Conservation (phyloP, 2,888 invertebrate genomes). For the Rambutsinella grinnellia region DNA sequence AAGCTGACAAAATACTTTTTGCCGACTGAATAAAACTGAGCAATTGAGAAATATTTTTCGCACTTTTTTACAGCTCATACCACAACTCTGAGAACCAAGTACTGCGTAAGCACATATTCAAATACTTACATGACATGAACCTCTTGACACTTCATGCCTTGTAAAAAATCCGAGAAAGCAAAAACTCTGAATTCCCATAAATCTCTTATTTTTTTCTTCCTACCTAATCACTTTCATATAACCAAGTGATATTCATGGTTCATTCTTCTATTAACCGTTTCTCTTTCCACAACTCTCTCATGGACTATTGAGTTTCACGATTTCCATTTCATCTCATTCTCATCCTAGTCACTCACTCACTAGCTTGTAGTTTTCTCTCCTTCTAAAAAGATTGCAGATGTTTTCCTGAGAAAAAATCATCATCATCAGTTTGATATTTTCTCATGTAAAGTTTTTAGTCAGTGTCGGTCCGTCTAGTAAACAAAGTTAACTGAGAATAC, state of each 20-base stretch:
- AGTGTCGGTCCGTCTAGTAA: background rate
- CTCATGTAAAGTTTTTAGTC: background rate
- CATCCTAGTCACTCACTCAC: no score
- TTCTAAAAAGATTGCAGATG: conserved; percentile 1
- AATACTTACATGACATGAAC: conserved; percentile 30
- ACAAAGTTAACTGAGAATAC: background rate
- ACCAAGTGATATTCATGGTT: background rate
- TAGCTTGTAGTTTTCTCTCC: background rate
- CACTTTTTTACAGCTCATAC: background rate
- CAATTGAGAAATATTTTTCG: background rate
- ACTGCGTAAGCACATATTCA: background rate
- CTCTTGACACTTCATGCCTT: conserved; percentile 30
- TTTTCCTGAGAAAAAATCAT: background rate
- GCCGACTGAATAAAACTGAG: background rate
- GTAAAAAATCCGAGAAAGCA: background rate
- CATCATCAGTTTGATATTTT: background rate
- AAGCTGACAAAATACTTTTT: no score
- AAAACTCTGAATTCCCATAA: background rate
- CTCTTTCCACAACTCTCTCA: conserved; percentile 54
- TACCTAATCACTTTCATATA: background rate
- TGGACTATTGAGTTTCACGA: conserved; percentile 60
- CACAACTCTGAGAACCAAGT: background rate
- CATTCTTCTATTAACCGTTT: conserved; percentile 25
- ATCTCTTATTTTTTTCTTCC: background rate
- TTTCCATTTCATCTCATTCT: conserved; percentile 42